Percentiles rank a stretch among this genome's conserved stretches.
phyloP scores from a whole-genome alignment of 2,888 invertebrate species.

The Drosophila phalerata region DNA sequence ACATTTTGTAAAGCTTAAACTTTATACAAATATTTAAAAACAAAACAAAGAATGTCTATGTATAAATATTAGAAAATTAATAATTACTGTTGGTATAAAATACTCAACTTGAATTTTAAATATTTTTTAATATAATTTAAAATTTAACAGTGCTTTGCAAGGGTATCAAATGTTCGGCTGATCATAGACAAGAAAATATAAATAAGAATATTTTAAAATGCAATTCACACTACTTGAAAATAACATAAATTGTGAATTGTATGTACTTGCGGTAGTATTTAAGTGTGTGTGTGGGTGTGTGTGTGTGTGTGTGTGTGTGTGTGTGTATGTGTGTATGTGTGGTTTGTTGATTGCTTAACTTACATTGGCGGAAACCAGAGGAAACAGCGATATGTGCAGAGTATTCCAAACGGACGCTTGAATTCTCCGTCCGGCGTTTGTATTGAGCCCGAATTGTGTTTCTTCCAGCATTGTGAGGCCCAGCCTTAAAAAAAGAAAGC shows the following conservation, averaged over 20 bases:
- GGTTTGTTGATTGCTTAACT: constrained; percentile 70
- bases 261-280: constrained; percentile 13
- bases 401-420: constrained; percentile 84
- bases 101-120: too few relatives aligned
- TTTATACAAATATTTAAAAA: too few relatives aligned
- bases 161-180: background rate
- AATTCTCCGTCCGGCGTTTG: constrained; percentile 85
- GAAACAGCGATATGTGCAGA: constrained; percentile 85
- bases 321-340: constrained; percentile 8
- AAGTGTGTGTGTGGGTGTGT: background rate
- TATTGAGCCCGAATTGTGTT: constrained; percentile 84
- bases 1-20: too few relatives aligned
- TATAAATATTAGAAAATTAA: too few relatives aligned
- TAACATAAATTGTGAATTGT: constrained; percentile 72
- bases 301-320: constrained; percentile 4
- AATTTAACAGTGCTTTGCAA: background rate
- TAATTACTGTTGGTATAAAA: too few relatives aligned
- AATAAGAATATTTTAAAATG: constrained; percentile 78
- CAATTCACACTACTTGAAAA: constrained; percentile 69
- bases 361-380: constrained; percentile 85
- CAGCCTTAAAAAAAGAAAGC: constrained; percentile 69
- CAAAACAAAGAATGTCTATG: too few relatives aligned
- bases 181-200: too few relatives aligned
- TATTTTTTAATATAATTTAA: too few relatives aligned
- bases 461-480: constrained; percentile 84